phyloP scores from a whole-genome alignment of 1,140 invertebrate genomes.

The Hetaerina americana region DNA sequence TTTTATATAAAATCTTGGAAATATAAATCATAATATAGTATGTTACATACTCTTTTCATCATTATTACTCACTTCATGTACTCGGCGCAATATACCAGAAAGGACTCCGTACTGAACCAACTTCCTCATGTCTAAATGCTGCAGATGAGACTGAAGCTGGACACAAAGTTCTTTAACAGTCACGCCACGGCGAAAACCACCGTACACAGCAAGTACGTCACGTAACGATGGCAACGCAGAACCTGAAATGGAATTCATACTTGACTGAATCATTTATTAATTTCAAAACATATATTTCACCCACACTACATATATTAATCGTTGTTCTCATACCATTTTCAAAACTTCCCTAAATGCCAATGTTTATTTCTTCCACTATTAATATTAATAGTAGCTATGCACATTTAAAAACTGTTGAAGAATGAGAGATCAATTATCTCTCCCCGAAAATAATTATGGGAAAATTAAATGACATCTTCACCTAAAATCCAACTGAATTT shows the following conservation, averaged over 20 bases:
- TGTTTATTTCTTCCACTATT: constrained; percentile 6
- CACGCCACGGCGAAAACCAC: constrained; percentile 68
- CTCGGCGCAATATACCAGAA: constrained; percentile 67
- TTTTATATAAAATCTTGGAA: too few species aligned
- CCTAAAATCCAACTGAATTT: too few species aligned
- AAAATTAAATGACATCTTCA: too few species aligned
- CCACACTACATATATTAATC: constrained; percentile 2
- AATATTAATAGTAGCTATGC: constrained; percentile 2
- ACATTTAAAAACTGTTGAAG: constrained; percentile 1
- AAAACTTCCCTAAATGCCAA: constrained; percentile 7
- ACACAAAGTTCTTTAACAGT: constrained; percentile 75
- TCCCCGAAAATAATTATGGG: too few species aligned
- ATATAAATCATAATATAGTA: too few species aligned
- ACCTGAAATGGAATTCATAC: constrained; percentile 23
- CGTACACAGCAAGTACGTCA: constrained; percentile 69
- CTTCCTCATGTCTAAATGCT: constrained; percentile 66
- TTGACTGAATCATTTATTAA: constrained; percentile 9
- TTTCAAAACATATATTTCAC: constrained; percentile 1
- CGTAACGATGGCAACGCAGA: constrained; percentile 48
- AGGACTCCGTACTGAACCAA: constrained; percentile 85
- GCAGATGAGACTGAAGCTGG: constrained; percentile 56
- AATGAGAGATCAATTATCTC: too few species aligned
- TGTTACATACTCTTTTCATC: too few species aligned
- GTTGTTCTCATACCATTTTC: neutral
- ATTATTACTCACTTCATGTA: constrained; percentile 63